Conservation (phyloP, 2,797 vertebrate species). For the Valencia hispanica region DNA sequence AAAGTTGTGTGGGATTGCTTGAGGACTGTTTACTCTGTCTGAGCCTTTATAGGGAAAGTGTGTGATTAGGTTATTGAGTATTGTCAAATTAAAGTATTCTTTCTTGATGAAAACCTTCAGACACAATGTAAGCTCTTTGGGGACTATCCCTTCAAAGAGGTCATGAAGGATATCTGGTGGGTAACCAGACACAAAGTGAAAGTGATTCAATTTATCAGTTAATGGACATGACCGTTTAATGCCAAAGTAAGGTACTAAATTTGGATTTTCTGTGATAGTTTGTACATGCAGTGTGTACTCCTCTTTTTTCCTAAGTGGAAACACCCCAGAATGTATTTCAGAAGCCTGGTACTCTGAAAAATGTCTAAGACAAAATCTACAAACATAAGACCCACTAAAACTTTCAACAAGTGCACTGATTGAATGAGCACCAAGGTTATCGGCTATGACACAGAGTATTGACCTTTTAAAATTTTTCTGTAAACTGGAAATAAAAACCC, state of each 20-base stretch:
- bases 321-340: no score
- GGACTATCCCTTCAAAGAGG: conserved; percentile 6
- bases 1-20: neutral
- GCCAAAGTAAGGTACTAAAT: no score
- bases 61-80: neutral
- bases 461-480: neutral
- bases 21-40: conserved; percentile 14
- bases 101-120: conserved; percentile 1
- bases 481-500: neutral
- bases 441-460: neutral
- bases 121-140: conserved; percentile 1
- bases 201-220: neutral
- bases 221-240: no score
- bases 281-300: neutral
- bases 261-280: no score
- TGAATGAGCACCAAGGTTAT: neutral
- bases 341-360: no score
- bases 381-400: neutral
- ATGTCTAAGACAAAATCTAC: neutral
- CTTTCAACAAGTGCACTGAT: neutral
- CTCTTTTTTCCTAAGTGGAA: no score
- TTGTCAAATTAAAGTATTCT: conserved; percentile 6
- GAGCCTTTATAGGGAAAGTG: conserved; percentile 4
- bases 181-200: conserved; percentile 5
- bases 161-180: conserved; percentile 23